A percentile compares a stretch with the other conserved stretches of the same genome.
phyloP scores from a whole-genome alignment of 2,797 vertebrate genomes.

The Danio choprae region DNA sequence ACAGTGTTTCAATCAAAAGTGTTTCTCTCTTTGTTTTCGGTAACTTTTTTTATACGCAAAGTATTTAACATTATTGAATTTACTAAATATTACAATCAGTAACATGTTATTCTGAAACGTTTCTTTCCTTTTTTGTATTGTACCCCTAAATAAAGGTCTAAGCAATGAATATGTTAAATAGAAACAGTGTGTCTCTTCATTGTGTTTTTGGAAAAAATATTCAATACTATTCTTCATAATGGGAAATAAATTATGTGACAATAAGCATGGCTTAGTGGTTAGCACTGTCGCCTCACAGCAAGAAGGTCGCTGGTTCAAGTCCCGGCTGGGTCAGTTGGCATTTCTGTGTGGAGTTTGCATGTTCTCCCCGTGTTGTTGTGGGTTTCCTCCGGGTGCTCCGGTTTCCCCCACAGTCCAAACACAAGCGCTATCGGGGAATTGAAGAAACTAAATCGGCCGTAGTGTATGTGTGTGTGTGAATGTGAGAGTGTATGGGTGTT shows the following conservation, averaged over 20 bases:
- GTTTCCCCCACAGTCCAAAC: no score
- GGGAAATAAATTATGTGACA: background rate
- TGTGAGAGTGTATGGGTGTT: no score
- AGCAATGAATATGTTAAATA: conserved; percentile 53
- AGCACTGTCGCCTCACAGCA: no score
- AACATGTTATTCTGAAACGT: conserved; percentile 56
- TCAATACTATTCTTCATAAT: background rate
- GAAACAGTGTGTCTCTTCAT: background rate
- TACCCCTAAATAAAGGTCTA: conserved; percentile 63
- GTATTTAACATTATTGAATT: conserved; percentile 66
- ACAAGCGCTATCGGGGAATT: no score
- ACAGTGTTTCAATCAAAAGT: conserved; percentile 67
- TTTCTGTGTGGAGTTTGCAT: no score
- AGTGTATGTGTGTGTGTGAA: no score
- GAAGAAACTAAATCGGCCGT: no score
- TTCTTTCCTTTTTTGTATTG: conserved; percentile 54
- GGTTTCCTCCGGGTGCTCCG: no score
- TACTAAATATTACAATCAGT: conserved; percentile 57
- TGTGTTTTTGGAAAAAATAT: background rate
- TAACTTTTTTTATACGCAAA: conserved; percentile 63
- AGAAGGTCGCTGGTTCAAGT: no score
- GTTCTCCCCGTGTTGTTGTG: no score
- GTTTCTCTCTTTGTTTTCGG: conserved; percentile 58
- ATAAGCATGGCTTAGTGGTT: no score
- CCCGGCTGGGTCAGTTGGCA: no score